Base-by-base conservation (phyloP, 2,888 invertebrate species). In the Eristalis tenax region DNA sequence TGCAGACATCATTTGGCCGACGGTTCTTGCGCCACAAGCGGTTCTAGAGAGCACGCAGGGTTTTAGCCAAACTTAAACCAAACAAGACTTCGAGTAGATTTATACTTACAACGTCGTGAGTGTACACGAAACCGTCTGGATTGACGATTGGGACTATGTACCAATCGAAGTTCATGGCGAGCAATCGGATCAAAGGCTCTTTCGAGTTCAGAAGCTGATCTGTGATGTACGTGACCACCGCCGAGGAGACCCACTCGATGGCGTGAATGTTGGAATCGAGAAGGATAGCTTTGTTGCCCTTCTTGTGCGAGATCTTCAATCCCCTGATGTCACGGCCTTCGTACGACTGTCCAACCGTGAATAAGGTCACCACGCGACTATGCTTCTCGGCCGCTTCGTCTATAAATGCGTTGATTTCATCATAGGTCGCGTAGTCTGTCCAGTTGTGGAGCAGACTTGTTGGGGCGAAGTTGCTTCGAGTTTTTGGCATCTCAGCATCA, bases 241-340 rank as follows among this genome's bases (percentile, higher is more conserved):
- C 95, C 0, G 96, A 95, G 0, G 96, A 94, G 35, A 96, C 95
- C 96, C 96, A 96, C 92, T 96, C 96, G 61, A 96, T 93, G 0
- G 95, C 93, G 89, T 95, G 95, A 63, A 95, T 95, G 70, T 95
- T 95, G 18, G 94, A 94, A 92, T 96, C 96, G 13, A 96, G 93
- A 91, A 95, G 95, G 2, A 95, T 94, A 4, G 93, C 94, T 85
- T 94, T 93, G 92, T 94, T 92, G 88, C 93, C 91, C 3, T 86
- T 0, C 68, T 86, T 77, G 22, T 90, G 90, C 2, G 91, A 90
- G 22, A 94, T 91, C 78, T 92, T 93, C 0, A 94, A 92, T 43
- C 95, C 95, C 63, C 94, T 93, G 28, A 96, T 94, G 0, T 92
- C 90, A 26, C 95, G 93, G 0, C 94, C 94, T 92, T 96, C 95